A percentile compares a stretch with the other conserved stretches of the same genome.
These are phyloP conservation scores for Drosophila borborema DNA, from an alignment of 2,888 invertebrate species.

Conservation along the genomic window DNA sequence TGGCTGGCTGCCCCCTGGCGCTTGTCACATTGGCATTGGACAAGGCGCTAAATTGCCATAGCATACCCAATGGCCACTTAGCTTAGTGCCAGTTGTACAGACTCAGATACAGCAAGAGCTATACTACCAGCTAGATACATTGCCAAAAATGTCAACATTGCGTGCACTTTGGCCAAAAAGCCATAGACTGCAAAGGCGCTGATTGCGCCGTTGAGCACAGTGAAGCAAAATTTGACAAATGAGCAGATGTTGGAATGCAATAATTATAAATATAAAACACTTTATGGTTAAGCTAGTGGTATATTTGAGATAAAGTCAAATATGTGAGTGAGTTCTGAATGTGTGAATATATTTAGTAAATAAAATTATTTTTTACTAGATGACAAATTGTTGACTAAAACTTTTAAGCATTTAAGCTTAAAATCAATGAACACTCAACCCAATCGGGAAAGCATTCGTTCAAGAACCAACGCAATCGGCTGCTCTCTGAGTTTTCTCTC, in stretches of 20 bases:
- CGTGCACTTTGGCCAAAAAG: constrained; percentile 39
- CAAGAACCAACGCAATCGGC: too few relatives aligned
- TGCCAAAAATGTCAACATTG: constrained; percentile 47
- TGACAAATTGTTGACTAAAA: too few relatives aligned
- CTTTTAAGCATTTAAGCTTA: too few relatives aligned
- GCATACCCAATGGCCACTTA: constrained; percentile 49
- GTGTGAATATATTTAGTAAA: too few relatives aligned
- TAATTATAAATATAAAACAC: background rate
- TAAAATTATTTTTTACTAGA: too few relatives aligned
- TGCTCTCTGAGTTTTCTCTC: too few relatives aligned
- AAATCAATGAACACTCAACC: too few relatives aligned
- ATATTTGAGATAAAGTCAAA: too few relatives aligned
- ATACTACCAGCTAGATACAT: constrained; percentile 11
- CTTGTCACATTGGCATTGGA: constrained; percentile 50
- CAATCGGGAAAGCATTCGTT: too few relatives aligned
- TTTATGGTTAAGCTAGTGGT: background rate
- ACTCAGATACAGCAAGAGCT: constrained; percentile 15
- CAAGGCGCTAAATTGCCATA: constrained; percentile 70
- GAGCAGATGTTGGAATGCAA: background rate
- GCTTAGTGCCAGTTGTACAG: constrained; percentile 15
- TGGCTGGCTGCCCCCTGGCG: constrained; percentile 16
- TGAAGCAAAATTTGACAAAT: background rate
- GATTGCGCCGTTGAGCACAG: constrained; percentile 12
- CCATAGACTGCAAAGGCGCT: constrained; percentile 39
- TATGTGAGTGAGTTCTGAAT: too few relatives aligned